Evolutionary conservation across 2,113 vertebrate species (phyloP).

Genomic region (Loxodonta africana): DNA sequence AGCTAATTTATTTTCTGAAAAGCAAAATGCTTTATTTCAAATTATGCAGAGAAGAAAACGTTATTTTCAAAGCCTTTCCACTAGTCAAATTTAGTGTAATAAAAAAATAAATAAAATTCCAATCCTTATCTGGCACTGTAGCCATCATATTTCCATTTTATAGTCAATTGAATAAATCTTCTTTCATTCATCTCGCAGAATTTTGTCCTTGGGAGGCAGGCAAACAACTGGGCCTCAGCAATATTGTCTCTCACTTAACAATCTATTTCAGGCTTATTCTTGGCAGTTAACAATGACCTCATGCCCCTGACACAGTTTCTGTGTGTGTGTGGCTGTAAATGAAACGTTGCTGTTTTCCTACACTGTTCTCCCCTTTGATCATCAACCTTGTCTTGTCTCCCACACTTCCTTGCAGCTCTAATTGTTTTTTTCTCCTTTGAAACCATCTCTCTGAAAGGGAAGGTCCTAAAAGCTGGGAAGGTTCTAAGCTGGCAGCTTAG

Average conservation of each 20-base stretch:
- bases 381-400: conserved; percentile 28
- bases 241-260: conserved; percentile 49
- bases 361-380: conserved; percentile 27
- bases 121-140: neutral
- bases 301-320: neutral
- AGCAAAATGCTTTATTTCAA: conserved; percentile 43
- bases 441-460: neutral
- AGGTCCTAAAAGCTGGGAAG: neutral
- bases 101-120: neutral
- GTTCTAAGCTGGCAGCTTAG: neutral
- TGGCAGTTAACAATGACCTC: conserved; percentile 31
- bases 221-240: neutral
- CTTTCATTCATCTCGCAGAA: conserved; percentile 15
- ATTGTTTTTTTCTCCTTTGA: conserved; percentile 61
- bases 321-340: neutral
- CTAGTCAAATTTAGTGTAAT: neutral
- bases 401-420: neutral
- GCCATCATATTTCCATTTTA: conserved; percentile 16
- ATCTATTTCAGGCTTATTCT: conserved; percentile 12
- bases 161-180: conserved; percentile 42
- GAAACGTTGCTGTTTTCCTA: conserved; percentile 39
- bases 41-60: conserved; percentile 4
- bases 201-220: conserved; percentile 35
- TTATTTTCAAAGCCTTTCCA: neutral
- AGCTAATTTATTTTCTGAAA: neutral